Base-by-base conservation (phyloP, 2,797 vertebrate genomes). In the Dipus sagitta region DNA sequence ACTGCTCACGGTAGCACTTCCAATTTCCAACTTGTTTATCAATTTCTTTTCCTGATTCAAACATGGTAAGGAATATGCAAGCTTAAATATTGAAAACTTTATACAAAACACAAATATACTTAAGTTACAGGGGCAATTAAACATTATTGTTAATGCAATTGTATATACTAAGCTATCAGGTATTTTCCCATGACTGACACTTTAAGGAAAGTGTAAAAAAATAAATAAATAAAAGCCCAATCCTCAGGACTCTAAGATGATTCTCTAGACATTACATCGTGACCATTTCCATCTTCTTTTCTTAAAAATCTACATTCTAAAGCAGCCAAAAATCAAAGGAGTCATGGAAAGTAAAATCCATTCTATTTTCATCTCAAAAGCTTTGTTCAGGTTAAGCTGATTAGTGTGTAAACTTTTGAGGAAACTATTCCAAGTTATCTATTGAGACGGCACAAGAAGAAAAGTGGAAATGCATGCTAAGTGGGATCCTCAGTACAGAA, bases 21-120 rank as follows among this genome's bases (percentile, higher is more conserved):
- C 84, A 64, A 95, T 81, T 96, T 89, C 76, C 77, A 91, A 86
- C 76, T 86, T 34, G 60, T 80, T 91, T 85, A 80, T 72, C 77
- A 76, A 6, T 94, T 88, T 87, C 32, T 87, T 91, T 85, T 78
- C 47, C 60, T 82, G 52, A 93, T 75, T 52, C 42, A 5, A 90
- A 84, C 71, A 58, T 5, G 34, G 32, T 26, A 88, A 92, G 38
- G 58, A 83, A 85, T 12, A 83, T 21, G 12, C 54, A 90, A 47
- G 18, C 47, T 93, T 90, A 86, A 94, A 92, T 6, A 90, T 34
- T 75, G 65, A 92, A 93, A 91, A 89, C 13, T 52, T 28, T 81
- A 90, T 17, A 75, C 74, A 82, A 47, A 75, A 78, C 30, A 83
- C 42, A 80, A 28, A 80, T 64, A 75, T 6, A n/a, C 10, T 77